phyloP scores from a whole-genome alignment of 35 echinoderm and acorn worm genomes.

The Ptychodera flava region DNA sequence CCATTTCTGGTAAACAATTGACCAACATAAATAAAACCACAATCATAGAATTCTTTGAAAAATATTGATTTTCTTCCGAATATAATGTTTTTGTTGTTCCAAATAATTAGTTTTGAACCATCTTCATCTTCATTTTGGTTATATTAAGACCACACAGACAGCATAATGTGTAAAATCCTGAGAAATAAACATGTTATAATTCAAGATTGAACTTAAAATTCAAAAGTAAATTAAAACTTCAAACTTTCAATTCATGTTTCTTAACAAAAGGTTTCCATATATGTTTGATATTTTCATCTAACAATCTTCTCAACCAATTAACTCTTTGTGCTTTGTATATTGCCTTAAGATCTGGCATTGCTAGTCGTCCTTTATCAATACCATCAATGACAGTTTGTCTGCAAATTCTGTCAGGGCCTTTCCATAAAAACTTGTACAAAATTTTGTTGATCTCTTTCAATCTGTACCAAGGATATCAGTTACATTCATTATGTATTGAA shows the following conservation, averaged over 20 bases:
- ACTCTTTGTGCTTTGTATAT: neutral
- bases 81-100: neutral
- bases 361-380: neutral
- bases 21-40: neutral
- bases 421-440: neutral
- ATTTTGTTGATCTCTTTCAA: neutral
- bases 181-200: neutral
- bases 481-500: neutral
- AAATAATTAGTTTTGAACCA: neutral
- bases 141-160: neutral
- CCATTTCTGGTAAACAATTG: neutral
- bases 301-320: neutral
- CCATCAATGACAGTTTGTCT: neutral
- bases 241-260: neutral
- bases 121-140: neutral
- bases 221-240: neutral
- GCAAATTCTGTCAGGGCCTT: neutral
- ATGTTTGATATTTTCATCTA: neutral
- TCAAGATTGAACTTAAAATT: neutral
- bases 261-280: neutral
- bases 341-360: neutral
- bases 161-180: neutral
- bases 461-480: neutral
- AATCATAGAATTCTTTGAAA: neutral
- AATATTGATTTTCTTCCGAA: neutral